Base-by-base conservation (phyloP, 2,797 vertebrate genomes). In the Gymnoscopelus microlampas region DNA sequence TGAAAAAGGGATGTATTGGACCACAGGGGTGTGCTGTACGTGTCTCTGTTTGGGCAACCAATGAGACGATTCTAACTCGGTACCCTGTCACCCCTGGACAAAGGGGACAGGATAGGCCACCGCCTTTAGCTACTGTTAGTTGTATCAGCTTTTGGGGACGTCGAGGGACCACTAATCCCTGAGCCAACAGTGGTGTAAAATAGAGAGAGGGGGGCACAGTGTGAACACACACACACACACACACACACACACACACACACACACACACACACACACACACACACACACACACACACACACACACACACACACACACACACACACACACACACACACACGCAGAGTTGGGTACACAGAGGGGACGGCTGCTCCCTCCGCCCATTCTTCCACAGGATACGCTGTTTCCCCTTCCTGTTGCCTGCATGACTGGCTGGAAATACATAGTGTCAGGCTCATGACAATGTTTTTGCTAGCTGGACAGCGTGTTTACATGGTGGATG, bases 401-500 rank as follows among this genome's bases (percentile, higher is more conserved):
- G 26, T 83, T 93, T 92, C 91, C 91, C 66, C 73, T 92, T 93
- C 89, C 91, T 91, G 89, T 90, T 85, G 80, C 87, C 64, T 83
- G 55, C 64, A 15, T 58, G 71, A 66, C 66, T 74, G 64, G 74
- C 74, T 87, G 75, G 71, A 85, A 91, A 89, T 66, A 67, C 71
- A 71, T 9, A n/a, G 49, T 68, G 62, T 80, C 23, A 56, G 50
- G 53, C 3, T 23, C 53, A 58, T 24, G 47, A 35, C 48, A 29
- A 8, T 44, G 48, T 35, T 56, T 19, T 14, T 3, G 53, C 29
- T 23, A 15, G 39, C 47, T 50, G 47, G 44, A 57, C 14, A 19
- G 8, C 35, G 26, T 49, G 47, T 53, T 48, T 56, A 48, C 48
- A 71, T 23, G 44, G 44, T 53, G 48, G 32, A n/a, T 53, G 19